Evolutionary conservation across 2,113 vertebrate species (phyloP), one percentile per base, ranked within the genome.

Genomic region (Chionis minor): DNA sequence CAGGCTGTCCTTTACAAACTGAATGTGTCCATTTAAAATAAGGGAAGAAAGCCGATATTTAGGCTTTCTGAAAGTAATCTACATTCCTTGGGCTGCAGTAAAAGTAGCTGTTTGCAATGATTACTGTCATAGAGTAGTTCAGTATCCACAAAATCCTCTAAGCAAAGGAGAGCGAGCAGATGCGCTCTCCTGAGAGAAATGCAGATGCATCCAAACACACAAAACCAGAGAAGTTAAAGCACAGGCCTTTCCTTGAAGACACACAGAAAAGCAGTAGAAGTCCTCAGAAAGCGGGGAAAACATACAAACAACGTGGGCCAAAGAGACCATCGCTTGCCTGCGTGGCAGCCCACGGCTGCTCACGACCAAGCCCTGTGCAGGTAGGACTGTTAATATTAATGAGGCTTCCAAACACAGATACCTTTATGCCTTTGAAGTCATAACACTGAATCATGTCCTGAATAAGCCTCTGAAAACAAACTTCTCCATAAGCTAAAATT

Each of bases 291-390:
- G 3, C 28, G 0, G 5, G 4, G 40, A 8, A 71, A 80, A n/a
- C 0, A 2, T 6, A 22, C 14, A 4, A 51, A 58, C 4, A 4
- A 17, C 1, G 1, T 32, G 69, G 26, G 52, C 10, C 24, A 40
- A 10, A 49, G 49, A 78, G 49, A 88, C 6, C 24, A 8, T 12
- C 42, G 1, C 4, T 5, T 30, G 35, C 32, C 27, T 4, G 8
- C 1, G 8, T 4, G 40, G 45, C 72, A 92, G 52, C 72, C 67
- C 47, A 38, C 8, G 30, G 3, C 78, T 70, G 61, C 38, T 49
- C 54, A 28, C 0, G 1, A 14, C 44, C 33, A 24, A 78, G 3
- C 10, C 45, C 59, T 13, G 16, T 18, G 17, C 19, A 51, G 16
- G n/a, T 12, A 38, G 9, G 9, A 28, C 73, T 35, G 6, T 5